Evolutionary conservation across 2,888 invertebrate genomes (phyloP), one percentile per base, ranked within the genome.

Genomic region (Sphaeridia pumilis): DNA sequence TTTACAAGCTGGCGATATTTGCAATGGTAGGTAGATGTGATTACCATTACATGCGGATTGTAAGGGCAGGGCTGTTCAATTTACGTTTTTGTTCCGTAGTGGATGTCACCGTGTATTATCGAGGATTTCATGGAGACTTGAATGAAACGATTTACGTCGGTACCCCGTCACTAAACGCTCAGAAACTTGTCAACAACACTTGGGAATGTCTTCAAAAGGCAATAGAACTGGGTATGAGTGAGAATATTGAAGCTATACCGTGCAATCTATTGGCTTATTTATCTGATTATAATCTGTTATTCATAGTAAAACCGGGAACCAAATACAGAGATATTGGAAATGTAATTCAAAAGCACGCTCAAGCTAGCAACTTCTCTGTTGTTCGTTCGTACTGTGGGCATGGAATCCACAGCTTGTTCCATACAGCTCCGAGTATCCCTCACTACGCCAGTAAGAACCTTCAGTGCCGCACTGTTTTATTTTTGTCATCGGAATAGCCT

Each of bases 101-200:
- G 43, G 98, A 99, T 70, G 86, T 99, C 3, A 97, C 97, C 20
- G 94, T 95, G 0, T 98, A 89, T 71, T 94, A 98, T 69, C 80
- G 83, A 52, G 97, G 87, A 17, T 98, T 88, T 73, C 98, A 99
- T 69, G 98, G 98, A n/a, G 98, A 98, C 74, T 75, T 98, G 49
- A 98, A 98, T 70, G 98, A 98, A 73, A 94, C 98, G 0, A 89
- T 98, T 72, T 84, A 93, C 67, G 87, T 97, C 49, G 98, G 94
- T 0, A 82, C 87, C 61, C 89, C 92, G 1, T 81, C 83, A 26
- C 87, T 89, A 50, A 80, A 83, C 63, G 83, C 85, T 53, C 84
- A 83, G 66, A 88, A 90, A 69, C 77, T 98, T 56, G 94, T 95
- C 0, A 81, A 85, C 67, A 80, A 81, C 2, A 93, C 98, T 0